Evolutionary conservation across 2,113 vertebrate genomes (phyloP).

Genomic region (Rhabdornis inornatus): DNA sequence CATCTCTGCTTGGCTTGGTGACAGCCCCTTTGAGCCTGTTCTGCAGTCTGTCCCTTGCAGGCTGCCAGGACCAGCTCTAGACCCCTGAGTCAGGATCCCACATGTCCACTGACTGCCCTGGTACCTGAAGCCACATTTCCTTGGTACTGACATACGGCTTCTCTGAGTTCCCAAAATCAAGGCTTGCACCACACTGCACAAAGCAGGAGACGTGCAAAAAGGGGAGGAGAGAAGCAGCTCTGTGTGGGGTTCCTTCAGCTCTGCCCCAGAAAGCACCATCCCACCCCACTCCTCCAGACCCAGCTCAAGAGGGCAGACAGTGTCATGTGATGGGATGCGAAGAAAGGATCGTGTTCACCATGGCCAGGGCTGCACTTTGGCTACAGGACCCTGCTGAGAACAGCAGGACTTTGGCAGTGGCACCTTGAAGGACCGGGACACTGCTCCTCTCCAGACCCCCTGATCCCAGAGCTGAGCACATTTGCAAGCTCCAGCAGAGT

Average conservation of each 20-base stretch:
- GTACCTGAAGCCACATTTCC: neutral
- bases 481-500: neutral
- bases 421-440: neutral
- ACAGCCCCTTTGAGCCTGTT: neutral
- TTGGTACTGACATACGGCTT: neutral
- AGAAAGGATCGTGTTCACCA: accelerated
- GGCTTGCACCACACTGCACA: neutral
- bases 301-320: accelerated
- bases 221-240: neutral
- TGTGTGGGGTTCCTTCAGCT: neutral
- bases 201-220: neutral
- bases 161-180: neutral
- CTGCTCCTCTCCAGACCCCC: neutral
- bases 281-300: neutral
- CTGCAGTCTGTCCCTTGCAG: neutral
- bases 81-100: neutral
- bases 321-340: neutral
- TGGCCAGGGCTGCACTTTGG: neutral
- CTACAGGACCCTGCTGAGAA: neutral
- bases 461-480: neutral
- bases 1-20: neutral
- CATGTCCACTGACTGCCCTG: accelerated
- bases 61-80: neutral
- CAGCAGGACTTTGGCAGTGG: neutral
- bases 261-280: neutral